Evolutionary conservation across 2,888 invertebrate genomes (phyloP).

Genomic region (Antheraea assamensis): DNA sequence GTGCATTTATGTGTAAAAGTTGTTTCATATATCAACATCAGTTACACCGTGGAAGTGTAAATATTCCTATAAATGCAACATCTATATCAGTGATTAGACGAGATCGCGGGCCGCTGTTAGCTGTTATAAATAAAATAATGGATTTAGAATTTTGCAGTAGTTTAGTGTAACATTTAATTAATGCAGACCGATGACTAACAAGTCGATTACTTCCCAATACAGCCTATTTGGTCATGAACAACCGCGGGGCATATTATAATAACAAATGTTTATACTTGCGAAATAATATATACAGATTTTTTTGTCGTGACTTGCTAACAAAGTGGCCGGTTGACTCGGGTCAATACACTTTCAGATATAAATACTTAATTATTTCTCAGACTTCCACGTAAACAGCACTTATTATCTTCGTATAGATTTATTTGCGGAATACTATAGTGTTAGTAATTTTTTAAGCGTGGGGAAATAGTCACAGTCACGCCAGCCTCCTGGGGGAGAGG

Average conservation of each 20-base stretch:
- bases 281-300: constrained; percentile 1
- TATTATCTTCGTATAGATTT: not conserved
- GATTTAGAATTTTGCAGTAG: not conserved
- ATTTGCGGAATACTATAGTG: too few relatives aligned
- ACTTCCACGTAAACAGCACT: not conserved
- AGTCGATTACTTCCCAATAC: not conserved
- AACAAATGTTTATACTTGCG: not conserved
- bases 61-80: too few relatives aligned
- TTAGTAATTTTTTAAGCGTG: too few relatives aligned
- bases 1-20: too few relatives aligned
- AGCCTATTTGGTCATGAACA: not conserved
- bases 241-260: not conserved
- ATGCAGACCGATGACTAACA: not conserved
- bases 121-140: not conserved
- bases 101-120: not conserved
- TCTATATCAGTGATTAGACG: too few relatives aligned
- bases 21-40: too few relatives aligned
- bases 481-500: too few relatives aligned
- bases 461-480: too few relatives aligned
- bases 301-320: constrained; percentile 28
- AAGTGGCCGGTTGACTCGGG: constrained; percentile 15
- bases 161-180: not conserved
- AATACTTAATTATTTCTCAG: not conserved
- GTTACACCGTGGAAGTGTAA: too few relatives aligned
- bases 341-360: constrained; percentile 24